Evolutionary conservation across 2,888 invertebrate genomes (phyloP).

Genomic region (Lasius fuliginosus): DNA sequence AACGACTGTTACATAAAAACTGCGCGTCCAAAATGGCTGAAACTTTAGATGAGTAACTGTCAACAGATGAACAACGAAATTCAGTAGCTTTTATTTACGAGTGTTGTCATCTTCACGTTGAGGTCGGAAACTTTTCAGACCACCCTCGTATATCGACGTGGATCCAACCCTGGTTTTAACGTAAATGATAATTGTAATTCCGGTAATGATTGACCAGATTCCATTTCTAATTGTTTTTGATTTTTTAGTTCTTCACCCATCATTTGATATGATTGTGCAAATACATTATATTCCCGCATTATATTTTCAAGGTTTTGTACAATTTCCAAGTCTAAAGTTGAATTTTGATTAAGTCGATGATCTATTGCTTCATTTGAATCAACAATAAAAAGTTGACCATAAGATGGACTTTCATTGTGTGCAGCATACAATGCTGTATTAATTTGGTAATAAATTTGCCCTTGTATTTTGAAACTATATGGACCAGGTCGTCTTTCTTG

Average conservation of each 20-base stretch:
- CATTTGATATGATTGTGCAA: too few species aligned
- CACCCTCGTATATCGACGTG: background rate
- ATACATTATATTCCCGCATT: background rate
- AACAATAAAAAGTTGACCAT: slow-evolving; percentile 1
- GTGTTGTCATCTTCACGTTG: too few species aligned
- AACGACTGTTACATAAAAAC: too few species aligned
- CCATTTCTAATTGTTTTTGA: too few species aligned
- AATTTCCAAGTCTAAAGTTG: background rate
- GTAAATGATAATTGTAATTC: slow-evolving; percentile 1
- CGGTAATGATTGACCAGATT: background rate
- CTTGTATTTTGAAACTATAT: too few species aligned
- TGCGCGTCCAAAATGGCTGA: too few species aligned
- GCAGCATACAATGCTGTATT: background rate
- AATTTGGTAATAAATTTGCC: slow-evolving; percentile 4
- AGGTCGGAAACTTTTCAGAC: too few species aligned
- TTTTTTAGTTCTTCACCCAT: too few species aligned
- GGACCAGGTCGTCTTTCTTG: slow-evolving; percentile 1
- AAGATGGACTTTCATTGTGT: background rate
- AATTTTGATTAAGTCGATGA: background rate
- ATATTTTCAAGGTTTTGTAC: slow-evolving; percentile 20
- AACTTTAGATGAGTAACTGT: too few species aligned
- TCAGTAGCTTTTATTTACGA: too few species aligned
- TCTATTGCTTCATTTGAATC: background rate
- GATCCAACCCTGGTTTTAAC: background rate
- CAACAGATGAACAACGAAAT: too few species aligned